Base-by-base conservation (phyloP, 30 jellyfish, hydroid and myxozoan species). In the Aurelia aurita region DNA sequence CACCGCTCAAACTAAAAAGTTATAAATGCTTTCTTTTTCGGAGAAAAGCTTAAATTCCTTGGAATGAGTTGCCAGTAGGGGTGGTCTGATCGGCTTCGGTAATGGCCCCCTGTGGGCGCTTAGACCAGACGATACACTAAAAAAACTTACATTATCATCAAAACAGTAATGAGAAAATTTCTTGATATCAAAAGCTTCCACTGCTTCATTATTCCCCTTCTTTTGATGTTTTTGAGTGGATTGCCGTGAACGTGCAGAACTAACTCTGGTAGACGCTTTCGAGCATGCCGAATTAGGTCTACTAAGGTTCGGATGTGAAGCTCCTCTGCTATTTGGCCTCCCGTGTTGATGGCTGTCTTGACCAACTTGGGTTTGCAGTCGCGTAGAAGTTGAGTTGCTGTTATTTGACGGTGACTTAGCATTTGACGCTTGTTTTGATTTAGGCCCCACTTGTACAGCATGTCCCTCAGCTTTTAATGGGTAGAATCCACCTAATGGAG, bases 91-190 rank as follows among this genome's bases (percentile, higher is more conserved):
- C n/a, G n/a, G n/a, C n/a, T n/a, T n/a, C n/a, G n/a, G n/a, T n/a
- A n/a, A n/a, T n/a, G n/a, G n/a, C n/a, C n/a, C n/a, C n/a, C n/a
- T n/a, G n/a, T n/a, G n/a, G n/a, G n/a, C n/a, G n/a, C n/a, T n/a
- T n/a, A n/a, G n/a, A n/a, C n/a, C n/a, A n/a, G n/a, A n/a, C n/a
- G n/a, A n/a, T n/a, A 46, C 11, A 32, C 18, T 1, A 45, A 5
- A 29, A 21, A 26, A 14, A 73, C 91, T 62, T 79, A 90, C 97
- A 49, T 90, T 77, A 57, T 74, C 97, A 58, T 75, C 95, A 32
- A 82, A 83, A 63, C 97, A 90, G 60, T 44, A 90, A 82, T 90
- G 97, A 34, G 90, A 74, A 63, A 90, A 90, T 27, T 87, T 61
- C 67, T 77, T 72, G 69, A 87, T 87, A 70, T 57, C 74, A 44